These are phyloP conservation scores for Thermophis baileyi DNA, from an alignment of 2,113 vertebrate species.

Conservation along the genomic window DNA sequence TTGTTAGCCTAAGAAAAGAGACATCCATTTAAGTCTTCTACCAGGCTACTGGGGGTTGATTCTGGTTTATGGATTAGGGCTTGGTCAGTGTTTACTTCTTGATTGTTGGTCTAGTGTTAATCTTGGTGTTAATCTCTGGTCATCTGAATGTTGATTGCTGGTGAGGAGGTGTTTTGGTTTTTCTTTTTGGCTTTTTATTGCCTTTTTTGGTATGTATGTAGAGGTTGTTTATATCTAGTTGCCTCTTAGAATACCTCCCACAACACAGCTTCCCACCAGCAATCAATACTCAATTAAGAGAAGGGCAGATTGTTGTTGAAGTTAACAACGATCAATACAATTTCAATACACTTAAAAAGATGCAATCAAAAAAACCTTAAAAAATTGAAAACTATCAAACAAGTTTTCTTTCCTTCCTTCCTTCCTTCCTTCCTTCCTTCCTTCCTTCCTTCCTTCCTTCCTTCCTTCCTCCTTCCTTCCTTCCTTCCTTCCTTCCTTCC, in stretches of 20 bases:
- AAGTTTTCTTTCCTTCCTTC: neutral
- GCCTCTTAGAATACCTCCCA: neutral
- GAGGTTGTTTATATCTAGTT: neutral
- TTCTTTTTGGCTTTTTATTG: neutral
- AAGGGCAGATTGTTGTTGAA: neutral
- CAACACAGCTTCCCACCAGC: neutral
- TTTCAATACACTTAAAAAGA: neutral
- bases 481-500: too few relatives aligned
- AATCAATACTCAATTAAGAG: neutral
- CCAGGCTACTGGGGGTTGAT: neutral
- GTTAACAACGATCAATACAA: neutral
- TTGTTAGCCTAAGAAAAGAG: neutral
- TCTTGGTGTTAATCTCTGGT: neutral
- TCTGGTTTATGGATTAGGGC: neutral
- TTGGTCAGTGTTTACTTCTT: neutral
- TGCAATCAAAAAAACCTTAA: neutral
- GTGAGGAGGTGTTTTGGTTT: neutral
- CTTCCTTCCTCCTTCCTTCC: too few relatives aligned
- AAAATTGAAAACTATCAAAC: neutral
- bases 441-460: too few relatives aligned
- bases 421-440: too few relatives aligned
- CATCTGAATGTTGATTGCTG: neutral
- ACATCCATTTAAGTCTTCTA: neutral
- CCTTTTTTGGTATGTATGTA: neutral
- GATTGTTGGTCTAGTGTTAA: neutral